Evolutionary conservation across 2,888 invertebrate genomes (phyloP), one percentile per base, ranked within the genome.

Genomic region (Diarsia dahlii): DNA sequence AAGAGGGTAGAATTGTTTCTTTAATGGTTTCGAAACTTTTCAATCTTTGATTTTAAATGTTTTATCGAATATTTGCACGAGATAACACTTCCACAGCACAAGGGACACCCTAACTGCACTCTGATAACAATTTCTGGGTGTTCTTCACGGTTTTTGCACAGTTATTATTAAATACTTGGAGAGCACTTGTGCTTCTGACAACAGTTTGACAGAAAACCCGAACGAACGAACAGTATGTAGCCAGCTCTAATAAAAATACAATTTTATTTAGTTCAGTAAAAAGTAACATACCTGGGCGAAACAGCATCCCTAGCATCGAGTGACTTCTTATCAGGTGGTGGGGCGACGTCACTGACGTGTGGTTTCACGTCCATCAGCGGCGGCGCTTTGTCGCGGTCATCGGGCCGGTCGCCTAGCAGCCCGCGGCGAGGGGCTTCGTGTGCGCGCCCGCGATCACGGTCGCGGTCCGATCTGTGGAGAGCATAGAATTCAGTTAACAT

Each of bases 341-440:
- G 91, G 6, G 93, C 92, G 0, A 87, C 80, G 20, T 93, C 94
- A 0, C 92, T 94, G 0, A 93, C 93, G 81, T 94, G 95, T 0
- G 95, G 94, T 82, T 94, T 95, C 76, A 95, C 83, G 67, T 96
- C 96, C 96, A 96, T 95, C 72, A 96, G 89, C 0, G 96, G 93
- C 0, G 95, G 96, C 67, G 93, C 91, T 91, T 94, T 90, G 12
- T 81, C 73, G 13, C 86, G 88, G 62, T 94, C 94, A 56, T 94
- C 94, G 0, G 96, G 96, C 6, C 94, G 83, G 87, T 96, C 96
- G 0, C 96, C 96, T 6, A 95, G 93, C 71, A 95, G 88, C 0
- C 96, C 96, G 4, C 95, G 95, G 6, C 93, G 89, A 0, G 84
- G 71, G 52, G 89, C 80, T 6, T 86, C 84, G 2, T 85, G 78